These are phyloP conservation scores for Pseudomugil gertrudae DNA, from an alignment of 2,797 vertebrate species.

Conservation along the genomic window DNA sequence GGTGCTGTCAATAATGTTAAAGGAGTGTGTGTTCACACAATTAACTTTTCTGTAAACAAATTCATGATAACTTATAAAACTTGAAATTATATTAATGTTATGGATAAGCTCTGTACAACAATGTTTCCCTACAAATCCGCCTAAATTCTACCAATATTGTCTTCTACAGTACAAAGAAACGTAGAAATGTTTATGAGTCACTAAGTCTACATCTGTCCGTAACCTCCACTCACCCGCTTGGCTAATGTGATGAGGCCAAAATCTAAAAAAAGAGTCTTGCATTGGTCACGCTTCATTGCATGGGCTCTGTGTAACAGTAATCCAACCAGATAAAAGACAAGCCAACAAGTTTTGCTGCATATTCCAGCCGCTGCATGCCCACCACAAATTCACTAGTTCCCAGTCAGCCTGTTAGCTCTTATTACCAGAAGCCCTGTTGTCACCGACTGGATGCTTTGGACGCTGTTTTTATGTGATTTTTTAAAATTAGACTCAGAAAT, in stretches of 20 bases:
- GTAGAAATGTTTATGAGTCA: slow-evolving; percentile 57
- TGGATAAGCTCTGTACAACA: slow-evolving; percentile 1
- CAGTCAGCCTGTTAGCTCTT: slow-evolving; percentile 62
- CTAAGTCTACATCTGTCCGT: slow-evolving; percentile 56
- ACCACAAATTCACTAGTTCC: slow-evolving; percentile 62
- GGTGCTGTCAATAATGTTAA: not conserved
- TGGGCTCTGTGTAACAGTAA: slow-evolving; percentile 67
- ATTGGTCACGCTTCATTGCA: slow-evolving; percentile 62
- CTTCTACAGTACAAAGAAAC: slow-evolving; percentile 27
- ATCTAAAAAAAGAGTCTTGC: slow-evolving; percentile 55
- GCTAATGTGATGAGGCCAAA: slow-evolving; percentile 2
- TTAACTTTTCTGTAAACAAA: not conserved
- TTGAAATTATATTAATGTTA: not conserved
- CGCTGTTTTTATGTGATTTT: slow-evolving; percentile 57
- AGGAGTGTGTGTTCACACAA: not conserved
- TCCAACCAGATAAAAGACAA: slow-evolving; percentile 74
- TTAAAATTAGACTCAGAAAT: slow-evolving; percentile 48
- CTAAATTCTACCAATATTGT: slow-evolving; percentile 40
- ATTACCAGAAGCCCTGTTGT: slow-evolving; percentile 44
- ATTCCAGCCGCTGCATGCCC: slow-evolving; percentile 51
- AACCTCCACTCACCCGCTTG: slow-evolving; percentile 58
- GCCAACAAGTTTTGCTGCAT: slow-evolving; percentile 65
- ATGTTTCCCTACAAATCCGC: slow-evolving; percentile 34
- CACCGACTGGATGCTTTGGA: slow-evolving; percentile 63
- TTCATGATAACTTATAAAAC: not conserved